Conservation (phyloP, 2,113 vertebrate species). For the Rhynchomys soricoides region DNA sequence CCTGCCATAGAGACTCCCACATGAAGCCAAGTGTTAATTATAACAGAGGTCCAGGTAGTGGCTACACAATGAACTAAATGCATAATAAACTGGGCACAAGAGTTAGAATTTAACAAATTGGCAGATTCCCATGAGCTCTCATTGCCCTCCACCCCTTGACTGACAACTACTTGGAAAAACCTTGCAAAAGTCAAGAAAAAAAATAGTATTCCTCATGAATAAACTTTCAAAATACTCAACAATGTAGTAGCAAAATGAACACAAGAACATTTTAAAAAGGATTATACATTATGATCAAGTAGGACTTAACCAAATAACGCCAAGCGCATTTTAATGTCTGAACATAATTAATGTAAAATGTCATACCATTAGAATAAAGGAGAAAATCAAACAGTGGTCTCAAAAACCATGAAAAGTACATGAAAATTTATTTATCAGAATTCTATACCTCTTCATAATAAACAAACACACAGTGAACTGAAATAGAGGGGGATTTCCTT, state of each 20-base stretch:
- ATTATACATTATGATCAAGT: not conserved
- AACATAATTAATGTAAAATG: not conserved
- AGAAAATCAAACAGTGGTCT: not conserved
- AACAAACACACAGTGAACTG: not conserved
- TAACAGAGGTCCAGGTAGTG: not conserved
- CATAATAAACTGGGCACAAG: not conserved
- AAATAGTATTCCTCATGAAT: not conserved
- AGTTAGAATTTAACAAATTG: not conserved
- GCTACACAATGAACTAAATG: not conserved
- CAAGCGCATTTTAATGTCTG: not conserved
- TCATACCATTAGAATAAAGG: not conserved
- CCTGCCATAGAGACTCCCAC: not conserved
- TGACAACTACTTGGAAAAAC: not conserved
- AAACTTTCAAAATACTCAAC: not conserved
- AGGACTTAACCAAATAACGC: not conserved
- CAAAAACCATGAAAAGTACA: not conserved
- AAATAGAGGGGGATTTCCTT: not conserved
- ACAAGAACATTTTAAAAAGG: not conserved
- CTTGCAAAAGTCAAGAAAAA: not conserved
- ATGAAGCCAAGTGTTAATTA: not conserved
- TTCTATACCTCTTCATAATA: not conserved
- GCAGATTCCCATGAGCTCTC: not conserved
- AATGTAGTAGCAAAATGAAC: not conserved
- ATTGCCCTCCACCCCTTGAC: not conserved
- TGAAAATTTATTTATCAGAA: not conserved